phyloP scores from a whole-genome alignment of 2,113 vertebrate species.

The Corythaixoides concolor region DNA sequence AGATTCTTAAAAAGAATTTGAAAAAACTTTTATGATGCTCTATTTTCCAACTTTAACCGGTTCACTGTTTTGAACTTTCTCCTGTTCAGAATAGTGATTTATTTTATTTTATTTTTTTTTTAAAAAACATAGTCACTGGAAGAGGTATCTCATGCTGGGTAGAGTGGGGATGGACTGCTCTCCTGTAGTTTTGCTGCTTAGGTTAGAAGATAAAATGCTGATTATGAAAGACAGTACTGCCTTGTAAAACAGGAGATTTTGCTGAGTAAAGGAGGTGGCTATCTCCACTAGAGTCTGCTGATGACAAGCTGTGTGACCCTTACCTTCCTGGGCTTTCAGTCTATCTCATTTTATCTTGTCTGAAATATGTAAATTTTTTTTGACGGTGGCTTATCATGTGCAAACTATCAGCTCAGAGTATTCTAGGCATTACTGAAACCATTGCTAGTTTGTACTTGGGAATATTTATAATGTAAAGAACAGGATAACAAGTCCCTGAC shows the following conservation, averaged over 20 bases:
- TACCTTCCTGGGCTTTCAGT: neutral
- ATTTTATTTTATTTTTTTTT: neutral
- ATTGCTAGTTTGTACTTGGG: neutral
- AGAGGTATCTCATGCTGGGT: neutral
- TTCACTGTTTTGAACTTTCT: neutral
- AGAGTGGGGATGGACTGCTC: too few relatives aligned
- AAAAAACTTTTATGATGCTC: neutral
- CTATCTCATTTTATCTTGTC: neutral
- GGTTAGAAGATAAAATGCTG: neutral
- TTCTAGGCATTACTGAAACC: neutral
- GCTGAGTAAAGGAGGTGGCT: neutral
- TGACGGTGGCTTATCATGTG: neutral
- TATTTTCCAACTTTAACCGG: neutral
- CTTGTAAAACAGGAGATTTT: neutral
- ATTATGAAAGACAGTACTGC: neutral
- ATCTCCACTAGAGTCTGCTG: neutral
- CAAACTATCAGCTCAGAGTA: neutral
- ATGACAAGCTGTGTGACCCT: rapidly evolving
- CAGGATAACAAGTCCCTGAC: neutral
- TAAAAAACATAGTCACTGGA: neutral
- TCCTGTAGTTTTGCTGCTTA: neutral
- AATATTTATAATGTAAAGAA: neutral
- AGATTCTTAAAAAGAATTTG: neutral
- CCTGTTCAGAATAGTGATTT: neutral
- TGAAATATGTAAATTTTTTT: rapidly evolving